phyloP scores from a whole-genome alignment of 1,140 invertebrate genomes.

The Drosophila nasuta region DNA sequence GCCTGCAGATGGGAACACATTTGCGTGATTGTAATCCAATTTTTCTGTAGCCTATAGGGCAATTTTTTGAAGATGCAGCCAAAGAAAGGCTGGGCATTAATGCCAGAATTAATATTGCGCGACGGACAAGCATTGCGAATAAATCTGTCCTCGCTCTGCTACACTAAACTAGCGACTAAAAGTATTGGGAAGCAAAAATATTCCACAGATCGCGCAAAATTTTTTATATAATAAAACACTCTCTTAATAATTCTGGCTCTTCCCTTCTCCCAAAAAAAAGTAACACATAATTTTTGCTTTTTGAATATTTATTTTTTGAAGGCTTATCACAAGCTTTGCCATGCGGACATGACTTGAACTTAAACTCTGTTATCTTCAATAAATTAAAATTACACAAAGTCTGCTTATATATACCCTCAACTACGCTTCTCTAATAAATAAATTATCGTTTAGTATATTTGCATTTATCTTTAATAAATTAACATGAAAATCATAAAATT shows the following conservation, averaged over 20 bases:
- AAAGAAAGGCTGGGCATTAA: constrained; percentile 19
- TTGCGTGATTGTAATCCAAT: fast-evolving
- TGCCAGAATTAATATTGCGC: constrained; percentile 32
- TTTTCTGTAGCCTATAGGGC: constrained; percentile 31
- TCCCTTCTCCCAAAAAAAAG: not conserved
- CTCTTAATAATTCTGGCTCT: no score
- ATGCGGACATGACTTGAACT: constrained; percentile 25
- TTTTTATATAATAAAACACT: not conserved
- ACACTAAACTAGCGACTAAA: constrained; percentile 42
- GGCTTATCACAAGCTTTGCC: constrained; percentile 28
- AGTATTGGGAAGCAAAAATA: constrained; percentile 15
- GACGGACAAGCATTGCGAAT: constrained; percentile 39
- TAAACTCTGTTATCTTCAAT: constrained; percentile 18
- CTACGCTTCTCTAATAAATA: not conserved
- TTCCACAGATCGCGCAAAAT: constrained; percentile 2
- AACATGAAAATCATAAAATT: no score
- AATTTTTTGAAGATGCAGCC: constrained; percentile 5
- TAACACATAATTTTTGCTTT: not conserved
- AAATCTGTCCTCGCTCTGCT: constrained; percentile 15
- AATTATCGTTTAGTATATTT: not conserved
- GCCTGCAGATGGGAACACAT: constrained; percentile 26
- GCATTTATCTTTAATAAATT: no score
- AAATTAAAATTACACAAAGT: not conserved
- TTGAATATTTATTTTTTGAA: not conserved
- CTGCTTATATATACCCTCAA: not conserved